Evolutionary conservation across 1,140 invertebrate species (phyloP).

Genomic region (Sitophilus oryzae): DNA sequence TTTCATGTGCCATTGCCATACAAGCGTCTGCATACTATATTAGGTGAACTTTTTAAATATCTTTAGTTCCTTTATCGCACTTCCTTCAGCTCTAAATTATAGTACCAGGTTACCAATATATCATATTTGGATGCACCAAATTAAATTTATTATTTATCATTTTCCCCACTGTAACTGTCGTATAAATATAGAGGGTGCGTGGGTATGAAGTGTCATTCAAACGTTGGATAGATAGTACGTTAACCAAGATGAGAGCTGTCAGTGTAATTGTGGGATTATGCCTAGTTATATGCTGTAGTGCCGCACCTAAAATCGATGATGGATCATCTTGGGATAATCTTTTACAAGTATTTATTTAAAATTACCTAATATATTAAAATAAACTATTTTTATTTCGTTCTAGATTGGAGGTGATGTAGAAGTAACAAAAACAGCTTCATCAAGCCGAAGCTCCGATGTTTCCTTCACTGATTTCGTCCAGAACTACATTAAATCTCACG

Average conservation of each 20-base stretch:
- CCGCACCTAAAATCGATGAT: conserved; percentile 16
- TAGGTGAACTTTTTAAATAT: conserved; percentile 1
- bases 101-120: not conserved
- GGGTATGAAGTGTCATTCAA: conserved; percentile 11
- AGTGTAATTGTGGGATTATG: conserved; percentile 7
- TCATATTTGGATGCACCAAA: not conserved
- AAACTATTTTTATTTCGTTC: conserved; percentile 1
- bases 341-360: not conserved
- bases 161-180: conserved; percentile 17
- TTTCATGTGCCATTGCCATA: conserved; percentile 2
- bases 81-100: conserved; percentile 10
- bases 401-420: conserved; percentile 59
- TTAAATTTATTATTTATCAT: conserved; percentile 5
- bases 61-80: conserved; percentile 6
- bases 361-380: not conserved
- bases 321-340: conserved; percentile 19
- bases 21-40: conserved; percentile 10
- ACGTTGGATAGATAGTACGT: not conserved
- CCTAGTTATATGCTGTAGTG: conserved; percentile 6
- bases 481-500: conserved; percentile 64
- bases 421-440: conserved; percentile 61
- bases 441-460: conserved; percentile 48
- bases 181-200: conserved; percentile 26
- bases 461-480: conserved; percentile 63
- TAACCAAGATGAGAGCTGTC: conserved; percentile 1